phyloP scores from a whole-genome alignment of 2,113 vertebrate species.

The Oxyura jamaicensis region DNA sequence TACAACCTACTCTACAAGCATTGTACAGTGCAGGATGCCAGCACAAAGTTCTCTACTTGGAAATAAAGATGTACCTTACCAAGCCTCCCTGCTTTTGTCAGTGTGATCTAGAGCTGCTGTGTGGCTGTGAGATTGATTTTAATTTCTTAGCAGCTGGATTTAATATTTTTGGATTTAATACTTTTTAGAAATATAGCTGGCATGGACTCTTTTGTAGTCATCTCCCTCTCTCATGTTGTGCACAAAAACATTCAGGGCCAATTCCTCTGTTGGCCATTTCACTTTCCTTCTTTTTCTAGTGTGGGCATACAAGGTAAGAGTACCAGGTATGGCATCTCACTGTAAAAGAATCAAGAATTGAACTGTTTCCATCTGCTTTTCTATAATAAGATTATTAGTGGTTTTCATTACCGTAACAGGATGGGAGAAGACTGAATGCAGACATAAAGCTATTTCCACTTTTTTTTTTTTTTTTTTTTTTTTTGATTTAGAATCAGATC shows the following conservation, averaged over 20 bases:
- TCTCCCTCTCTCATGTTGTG: neutral
- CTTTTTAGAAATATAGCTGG: neutral
- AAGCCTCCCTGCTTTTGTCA: neutral
- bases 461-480: neutral
- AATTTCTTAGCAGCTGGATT: neutral
- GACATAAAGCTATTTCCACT: no score
- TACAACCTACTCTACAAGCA: neutral
- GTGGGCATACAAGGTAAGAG: neutral
- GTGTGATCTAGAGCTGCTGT: neutral
- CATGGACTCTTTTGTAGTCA: neutral
- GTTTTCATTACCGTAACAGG: neutral
- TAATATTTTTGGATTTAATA: neutral
- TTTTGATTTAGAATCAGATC: neutral
- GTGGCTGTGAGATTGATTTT: neutral
- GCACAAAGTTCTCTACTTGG: neutral
- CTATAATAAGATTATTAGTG: neutral
- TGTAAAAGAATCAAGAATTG: neutral
- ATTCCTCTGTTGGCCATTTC: neutral
- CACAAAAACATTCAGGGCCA: neutral
- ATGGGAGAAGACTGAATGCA: no score
- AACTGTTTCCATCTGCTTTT: neutral
- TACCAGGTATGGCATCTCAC: neutral
- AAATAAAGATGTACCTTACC: neutral
- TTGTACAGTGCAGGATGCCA: neutral
- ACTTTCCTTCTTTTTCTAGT: no score